Conservation (phyloP, 2,113 vertebrate genomes). For the Conger conger region DNA sequence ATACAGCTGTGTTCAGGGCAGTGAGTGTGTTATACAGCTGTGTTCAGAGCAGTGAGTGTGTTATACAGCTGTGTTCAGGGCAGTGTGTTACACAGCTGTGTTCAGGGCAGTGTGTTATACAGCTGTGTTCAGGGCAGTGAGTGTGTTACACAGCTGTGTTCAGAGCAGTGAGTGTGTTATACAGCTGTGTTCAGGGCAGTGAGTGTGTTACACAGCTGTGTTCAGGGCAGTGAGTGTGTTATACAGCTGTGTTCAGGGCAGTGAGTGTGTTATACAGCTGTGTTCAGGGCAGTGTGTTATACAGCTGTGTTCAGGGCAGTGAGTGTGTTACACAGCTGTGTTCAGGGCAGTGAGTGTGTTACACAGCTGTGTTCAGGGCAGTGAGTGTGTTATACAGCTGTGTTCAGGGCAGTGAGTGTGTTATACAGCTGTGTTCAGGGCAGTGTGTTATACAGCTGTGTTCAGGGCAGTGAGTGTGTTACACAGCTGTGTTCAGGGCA, state of each 20-base stretch:
- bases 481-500: too few relatives aligned
- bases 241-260: neutral
- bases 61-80: neutral
- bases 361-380: neutral
- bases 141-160: neutral
- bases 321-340: too few relatives aligned
- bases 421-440: neutral
- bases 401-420: too few relatives aligned
- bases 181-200: neutral
- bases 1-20: neutral
- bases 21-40: neutral
- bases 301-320: too few relatives aligned
- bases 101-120: neutral
- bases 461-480: neutral
- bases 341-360: neutral
- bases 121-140: neutral
- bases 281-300: neutral
- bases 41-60: neutral
- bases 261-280: neutral
- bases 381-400: neutral
- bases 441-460: too few relatives aligned
- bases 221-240: neutral
- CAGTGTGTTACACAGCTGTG: neutral
- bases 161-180: neutral
- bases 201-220: neutral